A percentile compares a stretch with the other conserved stretches of the same genome.
Conservation (phyloP, 2,797 vertebrate species). For the Semaprochilodus insignis region DNA sequence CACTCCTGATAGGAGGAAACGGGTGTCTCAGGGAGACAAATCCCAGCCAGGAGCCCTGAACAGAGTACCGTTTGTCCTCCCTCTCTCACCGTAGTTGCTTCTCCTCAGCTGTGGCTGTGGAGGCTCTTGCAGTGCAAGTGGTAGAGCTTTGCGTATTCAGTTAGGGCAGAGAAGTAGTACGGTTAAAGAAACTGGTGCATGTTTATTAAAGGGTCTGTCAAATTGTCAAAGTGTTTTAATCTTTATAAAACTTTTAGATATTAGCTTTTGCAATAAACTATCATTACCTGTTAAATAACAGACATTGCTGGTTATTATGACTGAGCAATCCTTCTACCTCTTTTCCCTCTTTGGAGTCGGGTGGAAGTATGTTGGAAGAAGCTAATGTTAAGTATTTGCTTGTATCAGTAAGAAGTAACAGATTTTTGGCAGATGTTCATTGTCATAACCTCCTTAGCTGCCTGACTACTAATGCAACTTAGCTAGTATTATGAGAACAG, state of each 20-base stretch:
- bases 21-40: conserved; percentile 81
- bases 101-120: conserved; percentile 39
- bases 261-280: too few species aligned
- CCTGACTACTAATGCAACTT: too few species aligned
- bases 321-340: background rate
- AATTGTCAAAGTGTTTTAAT: background rate
- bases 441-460: too few species aligned
- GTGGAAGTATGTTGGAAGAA: background rate
- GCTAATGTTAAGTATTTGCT: background rate
- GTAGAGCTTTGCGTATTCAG: background rate
- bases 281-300: too few species aligned
- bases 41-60: conserved; percentile 75
- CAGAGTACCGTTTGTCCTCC: conserved; percentile 75
- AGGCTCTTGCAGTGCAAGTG: conserved; percentile 5
- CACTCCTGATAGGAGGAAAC: conserved; percentile 82
- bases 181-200: background rate
- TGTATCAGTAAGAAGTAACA: background rate
- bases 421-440: background rate
- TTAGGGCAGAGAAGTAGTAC: conserved; percentile 1
- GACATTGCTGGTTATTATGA: background rate
- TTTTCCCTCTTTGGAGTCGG: background rate
- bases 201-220: background rate
- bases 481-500: too few species aligned
- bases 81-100: conserved; percentile 49
- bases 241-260: too few species aligned